phyloP scores from a whole-genome alignment of 2,888 invertebrate genomes.

The Hemithea aestivaria region DNA sequence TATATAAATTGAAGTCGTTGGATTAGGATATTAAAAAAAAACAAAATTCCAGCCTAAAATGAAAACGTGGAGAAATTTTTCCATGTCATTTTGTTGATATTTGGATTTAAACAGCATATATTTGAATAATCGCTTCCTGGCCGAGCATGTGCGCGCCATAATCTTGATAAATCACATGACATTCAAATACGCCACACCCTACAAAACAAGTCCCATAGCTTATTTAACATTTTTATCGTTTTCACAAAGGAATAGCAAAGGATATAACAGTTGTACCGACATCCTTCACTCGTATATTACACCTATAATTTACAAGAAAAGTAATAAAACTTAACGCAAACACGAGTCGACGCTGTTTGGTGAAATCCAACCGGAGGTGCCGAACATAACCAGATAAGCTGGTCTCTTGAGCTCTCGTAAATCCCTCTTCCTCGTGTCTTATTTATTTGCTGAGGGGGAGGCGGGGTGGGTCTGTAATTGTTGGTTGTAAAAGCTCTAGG shows the following conservation, averaged over 20 bases:
- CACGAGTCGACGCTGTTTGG: conserved; percentile 63
- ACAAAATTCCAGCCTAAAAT: conserved; percentile 4
- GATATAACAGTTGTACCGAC: conserved; percentile 47
- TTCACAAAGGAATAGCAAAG: conserved; percentile 42
- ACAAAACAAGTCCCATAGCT: conserved; percentile 26
- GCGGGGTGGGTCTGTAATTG: conserved; percentile 34
- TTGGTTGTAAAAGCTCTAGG: conserved; percentile 49
- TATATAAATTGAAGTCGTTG: too few species aligned
- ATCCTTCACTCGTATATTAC: conserved; percentile 51
- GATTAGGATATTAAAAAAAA: too few species aligned
- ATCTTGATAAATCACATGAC: conserved; percentile 15
- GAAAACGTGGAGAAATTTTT: too few species aligned
- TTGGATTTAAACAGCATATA: background rate
- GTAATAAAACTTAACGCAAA: conserved; percentile 74
- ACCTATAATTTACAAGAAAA: conserved; percentile 69
- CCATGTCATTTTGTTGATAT: background rate
- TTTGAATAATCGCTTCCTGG: conserved; percentile 1
- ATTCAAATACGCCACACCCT: conserved; percentile 4
- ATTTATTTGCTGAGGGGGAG: conserved; percentile 26
- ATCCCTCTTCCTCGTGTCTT: conserved; percentile 28
- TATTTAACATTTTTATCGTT: conserved; percentile 56
- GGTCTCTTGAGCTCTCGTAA: conserved; percentile 34
- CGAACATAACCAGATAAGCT: conserved; percentile 47
- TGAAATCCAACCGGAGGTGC: conserved; percentile 54
- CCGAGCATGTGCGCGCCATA: conserved; percentile 1